Base-by-base conservation (phyloP, 2,113 vertebrate species). In the Lepidiolamprologus cunningtoni region DNA sequence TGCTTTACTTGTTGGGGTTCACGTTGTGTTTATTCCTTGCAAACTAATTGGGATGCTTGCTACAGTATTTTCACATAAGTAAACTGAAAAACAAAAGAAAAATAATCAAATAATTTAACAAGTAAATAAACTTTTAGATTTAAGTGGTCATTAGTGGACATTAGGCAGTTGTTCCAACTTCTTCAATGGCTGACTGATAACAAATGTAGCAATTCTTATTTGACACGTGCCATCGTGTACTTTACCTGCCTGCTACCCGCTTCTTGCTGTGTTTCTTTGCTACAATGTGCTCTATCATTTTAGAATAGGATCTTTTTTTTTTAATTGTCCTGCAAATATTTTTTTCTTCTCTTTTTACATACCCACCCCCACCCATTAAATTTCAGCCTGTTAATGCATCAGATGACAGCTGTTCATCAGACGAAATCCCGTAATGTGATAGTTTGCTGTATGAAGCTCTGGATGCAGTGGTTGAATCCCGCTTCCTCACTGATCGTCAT, bases 201-300 rank as follows among this genome's bases (percentile, higher is more conserved):
- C 42, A 21, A 82, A 61, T 71, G 45, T 81, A 54, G 11, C 33
- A 14, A 61, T 71, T 85, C 54, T 17, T 55, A 53, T 33, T 66
- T 84, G 9, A 53, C 50, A 82, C 71, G 8, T 80, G 35, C 57
- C 81, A 68, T 85, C 81, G 35, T 91, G 73, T 83, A 90, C 89
- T 86, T 82, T 50, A 89, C 71, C 83, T 85, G 61, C 58, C 87
- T 86, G 80, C 86, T 63, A 61, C 89, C 63, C 50, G 93, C 81
- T 71, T 82, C 54, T 86, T 81, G 53, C 52, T 85, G 50, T 81
- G 45, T 76, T 84, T 81, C 47, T 88, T 66, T 85, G 52, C 82
- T 57, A 37, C 31, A 50, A 84, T 82, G 57, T 80, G 19, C 14
- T 81, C 52, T 23, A 16, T 52, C 82, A 9, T 19, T 28, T 66